These are phyloP conservation scores for Chaitophorus viminalis DNA, from an alignment of 2,888 invertebrate genomes.

Conservation along the genomic window DNA sequence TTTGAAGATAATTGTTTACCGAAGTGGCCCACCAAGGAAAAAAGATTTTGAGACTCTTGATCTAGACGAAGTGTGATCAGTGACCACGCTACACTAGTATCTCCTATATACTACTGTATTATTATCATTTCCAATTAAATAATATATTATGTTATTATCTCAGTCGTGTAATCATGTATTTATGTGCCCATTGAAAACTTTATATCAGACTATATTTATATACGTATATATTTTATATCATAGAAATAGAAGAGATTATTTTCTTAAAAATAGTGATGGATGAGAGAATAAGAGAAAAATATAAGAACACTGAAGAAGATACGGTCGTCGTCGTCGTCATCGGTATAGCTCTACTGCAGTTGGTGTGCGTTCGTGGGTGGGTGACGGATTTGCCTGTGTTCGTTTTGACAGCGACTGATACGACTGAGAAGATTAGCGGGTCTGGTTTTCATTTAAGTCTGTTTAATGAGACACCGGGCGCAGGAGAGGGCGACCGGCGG, in stretches of 20 bases:
- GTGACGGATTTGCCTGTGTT: constrained; percentile 54
- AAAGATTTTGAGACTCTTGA: no score
- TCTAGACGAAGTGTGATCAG: no score
- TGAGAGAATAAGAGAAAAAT: constrained; percentile 14
- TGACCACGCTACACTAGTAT: no score
- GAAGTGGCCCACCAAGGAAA: no score
- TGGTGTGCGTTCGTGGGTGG: neutral
- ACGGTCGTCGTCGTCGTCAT: constrained; percentile 22
- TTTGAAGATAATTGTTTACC: no score
- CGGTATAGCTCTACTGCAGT: neutral
- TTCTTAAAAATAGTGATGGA: constrained; percentile 44
- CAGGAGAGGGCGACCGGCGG: neutral
- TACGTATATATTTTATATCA: neutral
- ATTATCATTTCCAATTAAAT: neutral
- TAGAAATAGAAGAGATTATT: constrained; percentile 26
- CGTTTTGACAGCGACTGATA: constrained; percentile 60
- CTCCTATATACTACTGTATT: no score
- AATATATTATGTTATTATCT: neutral
- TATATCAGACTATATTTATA: neutral
- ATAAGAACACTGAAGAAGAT: constrained; percentile 22
- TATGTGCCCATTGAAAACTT: constrained; percentile 16
- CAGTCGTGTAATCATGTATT: neutral
- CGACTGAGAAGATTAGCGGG: constrained; percentile 58
- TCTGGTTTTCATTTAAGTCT: constrained; percentile 60
- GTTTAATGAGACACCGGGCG: constrained; percentile 54